A percentile compares a stretch with the other conserved stretches of the same genome.
Conservation (phyloP, 2,113 vertebrate species). For the Psittacara wagleri region DNA sequence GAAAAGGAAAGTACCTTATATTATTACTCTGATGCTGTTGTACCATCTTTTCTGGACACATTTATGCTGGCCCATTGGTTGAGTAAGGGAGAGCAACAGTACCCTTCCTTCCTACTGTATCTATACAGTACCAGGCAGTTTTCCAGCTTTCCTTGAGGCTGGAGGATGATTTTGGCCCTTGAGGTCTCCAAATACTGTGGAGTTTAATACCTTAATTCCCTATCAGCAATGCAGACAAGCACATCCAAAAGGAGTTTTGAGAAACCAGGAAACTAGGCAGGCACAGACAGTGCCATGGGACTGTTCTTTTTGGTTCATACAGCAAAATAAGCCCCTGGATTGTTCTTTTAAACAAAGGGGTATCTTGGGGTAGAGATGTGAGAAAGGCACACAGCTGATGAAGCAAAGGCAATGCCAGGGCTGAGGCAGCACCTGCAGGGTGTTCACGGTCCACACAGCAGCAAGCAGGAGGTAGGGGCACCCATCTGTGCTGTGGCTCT, state of each 20-base stretch:
- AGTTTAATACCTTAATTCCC: neutral
- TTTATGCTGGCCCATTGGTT: neutral
- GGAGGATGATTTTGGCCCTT: neutral
- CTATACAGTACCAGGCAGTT: neutral
- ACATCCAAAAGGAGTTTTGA: neutral
- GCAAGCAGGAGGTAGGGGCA: neutral
- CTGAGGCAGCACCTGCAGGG: neutral
- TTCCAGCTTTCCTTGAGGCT: neutral
- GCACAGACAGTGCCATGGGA: neutral
- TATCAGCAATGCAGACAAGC: neutral
- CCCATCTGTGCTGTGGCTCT: fast-evolving
- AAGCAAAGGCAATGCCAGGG: neutral
- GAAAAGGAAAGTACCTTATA: neutral
- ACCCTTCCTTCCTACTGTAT: neutral
- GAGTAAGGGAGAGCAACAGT: neutral
- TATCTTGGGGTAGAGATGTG: neutral
- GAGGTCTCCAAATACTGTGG: neutral
- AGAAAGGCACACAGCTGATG: neutral
- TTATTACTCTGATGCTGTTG: neutral
- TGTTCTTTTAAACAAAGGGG: neutral
- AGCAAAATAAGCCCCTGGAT: neutral
- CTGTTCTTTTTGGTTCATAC: neutral
- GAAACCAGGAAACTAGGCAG: neutral
- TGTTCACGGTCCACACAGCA: neutral
- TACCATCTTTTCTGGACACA: neutral